Conservation (phyloP, 2,797 vertebrate genomes). For the Acipenser ruthenus region DNA sequence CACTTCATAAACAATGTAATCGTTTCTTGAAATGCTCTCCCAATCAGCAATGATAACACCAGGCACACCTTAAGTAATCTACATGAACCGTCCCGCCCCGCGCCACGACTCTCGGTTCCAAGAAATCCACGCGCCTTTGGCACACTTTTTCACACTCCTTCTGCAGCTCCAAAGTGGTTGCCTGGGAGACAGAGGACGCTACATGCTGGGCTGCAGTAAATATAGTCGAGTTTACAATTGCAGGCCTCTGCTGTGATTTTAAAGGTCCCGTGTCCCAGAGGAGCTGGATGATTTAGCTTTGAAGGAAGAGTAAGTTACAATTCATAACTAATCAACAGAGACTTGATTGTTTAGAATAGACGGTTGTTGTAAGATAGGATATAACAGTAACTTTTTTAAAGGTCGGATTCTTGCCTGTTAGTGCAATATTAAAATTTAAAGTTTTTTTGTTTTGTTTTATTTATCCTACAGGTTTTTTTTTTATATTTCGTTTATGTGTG, state of each 20-base stretch:
- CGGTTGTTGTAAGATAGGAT: background rate
- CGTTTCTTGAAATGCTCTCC: too few relatives aligned
- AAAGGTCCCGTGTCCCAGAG: constrained; percentile 16
- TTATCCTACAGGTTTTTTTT: too few relatives aligned
- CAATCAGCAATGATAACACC: too few relatives aligned
- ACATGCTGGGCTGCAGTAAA: constrained; percentile 39
- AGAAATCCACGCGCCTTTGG: constrained; percentile 40
- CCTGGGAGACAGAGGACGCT: constrained; percentile 77
- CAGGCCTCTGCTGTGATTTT: constrained; percentile 30
- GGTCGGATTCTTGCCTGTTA: too few relatives aligned
- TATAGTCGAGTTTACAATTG: constrained; percentile 39
- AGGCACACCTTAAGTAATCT: background rate
- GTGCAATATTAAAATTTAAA: too few relatives aligned
- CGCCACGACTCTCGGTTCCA: background rate
- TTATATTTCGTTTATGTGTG: too few relatives aligned
- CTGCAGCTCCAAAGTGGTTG: constrained; percentile 57
- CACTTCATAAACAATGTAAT: too few relatives aligned
- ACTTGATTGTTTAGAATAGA: too few relatives aligned
- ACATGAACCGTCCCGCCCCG: background rate
- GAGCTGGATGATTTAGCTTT: constrained; percentile 23
- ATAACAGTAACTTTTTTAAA: too few relatives aligned
- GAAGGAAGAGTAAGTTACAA: constrained; percentile 38
- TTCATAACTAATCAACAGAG: background rate
- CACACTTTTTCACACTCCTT: constrained; percentile 53
- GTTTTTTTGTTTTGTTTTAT: too few relatives aligned